Conservation (phyloP, 2,888 invertebrate species). For the Rhaphigaster nebulosa region DNA sequence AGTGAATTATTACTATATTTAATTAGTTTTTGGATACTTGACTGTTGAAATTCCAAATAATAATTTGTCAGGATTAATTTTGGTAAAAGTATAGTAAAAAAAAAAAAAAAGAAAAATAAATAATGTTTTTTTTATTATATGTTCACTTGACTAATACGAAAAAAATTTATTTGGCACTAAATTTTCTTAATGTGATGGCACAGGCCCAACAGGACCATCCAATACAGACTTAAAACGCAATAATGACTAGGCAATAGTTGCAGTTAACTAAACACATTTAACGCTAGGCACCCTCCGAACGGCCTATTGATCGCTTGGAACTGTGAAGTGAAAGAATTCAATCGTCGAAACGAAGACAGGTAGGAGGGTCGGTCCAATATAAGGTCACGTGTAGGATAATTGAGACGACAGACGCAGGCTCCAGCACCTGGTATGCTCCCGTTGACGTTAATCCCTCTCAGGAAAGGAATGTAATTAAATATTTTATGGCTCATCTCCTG, state of each 20-base stretch:
- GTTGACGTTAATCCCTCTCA: conserved; percentile 2
- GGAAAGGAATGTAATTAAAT: conserved; percentile 15
- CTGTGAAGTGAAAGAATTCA: conserved; percentile 23
- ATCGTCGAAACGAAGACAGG: conserved; percentile 22
- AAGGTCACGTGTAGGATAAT: conserved; percentile 35
- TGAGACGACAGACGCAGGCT: conserved; percentile 26
- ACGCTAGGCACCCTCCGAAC: not conserved
- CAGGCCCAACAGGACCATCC: not conserved
- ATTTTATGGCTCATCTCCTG: not conserved
- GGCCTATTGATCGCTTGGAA: not conserved
- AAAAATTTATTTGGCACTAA: not conserved
- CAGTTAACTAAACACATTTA: conserved; percentile 23
- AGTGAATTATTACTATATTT: too few relatives aligned
- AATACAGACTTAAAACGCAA: not conserved
- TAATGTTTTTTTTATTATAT: too few relatives aligned
- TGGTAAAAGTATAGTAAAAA: too few relatives aligned
- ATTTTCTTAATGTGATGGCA: not conserved
- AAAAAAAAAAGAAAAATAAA: too few relatives aligned
- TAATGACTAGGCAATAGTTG: not conserved
- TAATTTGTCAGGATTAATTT: too few relatives aligned
- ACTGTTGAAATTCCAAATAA: too few relatives aligned
- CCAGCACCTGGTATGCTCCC: not conserved
- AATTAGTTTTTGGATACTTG: too few relatives aligned
- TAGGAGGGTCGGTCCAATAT: conserved; percentile 13
- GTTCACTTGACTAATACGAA: too few relatives aligned